phyloP scores from a whole-genome alignment of 2,888 invertebrate genomes.

The Boloria selene region DNA sequence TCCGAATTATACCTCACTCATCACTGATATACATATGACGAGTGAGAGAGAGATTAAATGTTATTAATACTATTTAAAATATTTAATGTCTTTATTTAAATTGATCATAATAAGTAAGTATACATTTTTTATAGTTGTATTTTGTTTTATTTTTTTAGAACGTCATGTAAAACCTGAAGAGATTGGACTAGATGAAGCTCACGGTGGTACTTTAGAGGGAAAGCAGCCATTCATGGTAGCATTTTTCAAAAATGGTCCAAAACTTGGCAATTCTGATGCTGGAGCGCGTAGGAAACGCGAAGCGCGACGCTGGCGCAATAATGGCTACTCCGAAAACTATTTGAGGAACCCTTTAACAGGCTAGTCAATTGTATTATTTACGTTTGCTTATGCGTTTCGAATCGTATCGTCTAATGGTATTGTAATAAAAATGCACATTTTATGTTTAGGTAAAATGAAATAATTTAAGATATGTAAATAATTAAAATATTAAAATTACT shows the following conservation, averaged over 20 bases:
- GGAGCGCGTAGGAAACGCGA: slow-evolving; percentile 82
- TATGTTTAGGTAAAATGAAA: too few relatives aligned
- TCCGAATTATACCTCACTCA: too few relatives aligned
- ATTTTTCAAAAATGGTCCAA: slow-evolving; percentile 88
- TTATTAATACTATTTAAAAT: too few relatives aligned
- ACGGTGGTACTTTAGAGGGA: slow-evolving; percentile 84
- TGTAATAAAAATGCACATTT: not conserved
- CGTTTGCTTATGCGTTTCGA: slow-evolving; percentile 4
- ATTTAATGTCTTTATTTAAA: too few relatives aligned
- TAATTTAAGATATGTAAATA: too few relatives aligned
- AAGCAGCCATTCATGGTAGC: slow-evolving; percentile 96
- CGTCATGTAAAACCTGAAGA: slow-evolving; percentile 92
- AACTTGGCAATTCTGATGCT: slow-evolving; percentile 74
- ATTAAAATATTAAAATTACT: too few relatives aligned
- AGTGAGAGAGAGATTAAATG: too few relatives aligned
- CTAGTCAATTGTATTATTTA: slow-evolving; percentile 42
- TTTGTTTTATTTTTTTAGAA: slow-evolving; percentile 71
- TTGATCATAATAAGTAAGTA: too few relatives aligned
- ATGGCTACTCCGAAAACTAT: slow-evolving; percentile 78
- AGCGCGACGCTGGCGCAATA: slow-evolving; percentile 80
- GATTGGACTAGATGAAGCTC: slow-evolving; percentile 90
- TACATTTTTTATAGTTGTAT: slow-evolving; percentile 1
- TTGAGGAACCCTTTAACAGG: slow-evolving; percentile 82
- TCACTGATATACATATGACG: too few relatives aligned
- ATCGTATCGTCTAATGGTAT: not conserved